phyloP scores from a whole-genome alignment of 1,140 invertebrate genomes.

The Drosophila elegans region DNA sequence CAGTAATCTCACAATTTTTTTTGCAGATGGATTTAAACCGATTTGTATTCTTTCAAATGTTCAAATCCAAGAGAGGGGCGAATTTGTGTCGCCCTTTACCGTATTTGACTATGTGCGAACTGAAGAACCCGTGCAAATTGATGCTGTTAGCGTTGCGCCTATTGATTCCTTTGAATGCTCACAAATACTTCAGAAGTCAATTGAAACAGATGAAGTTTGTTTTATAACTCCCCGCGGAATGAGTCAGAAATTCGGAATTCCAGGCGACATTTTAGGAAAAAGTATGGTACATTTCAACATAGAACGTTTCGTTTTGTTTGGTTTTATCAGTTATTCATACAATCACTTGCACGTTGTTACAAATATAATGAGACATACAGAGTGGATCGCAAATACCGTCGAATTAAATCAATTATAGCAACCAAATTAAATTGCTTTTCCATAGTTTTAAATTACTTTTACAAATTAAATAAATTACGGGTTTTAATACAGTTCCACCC shows the following conservation, averaged over 20 bases:
- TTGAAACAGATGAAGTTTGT: constrained; percentile 3
- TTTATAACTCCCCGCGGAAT: not conserved
- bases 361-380: not conserved
- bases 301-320: not conserved
- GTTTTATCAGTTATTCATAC: not conserved
- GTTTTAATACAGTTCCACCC: not conserved
- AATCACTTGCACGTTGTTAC: constrained; percentile 1
- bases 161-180: not conserved
- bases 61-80: no score
- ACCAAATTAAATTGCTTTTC: not conserved
- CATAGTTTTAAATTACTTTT: not conserved
- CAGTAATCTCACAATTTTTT: no score
- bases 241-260: no score
- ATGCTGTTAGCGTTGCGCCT: not conserved
- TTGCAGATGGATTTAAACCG: not conserved
- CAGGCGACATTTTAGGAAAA: constrained; percentile 1
- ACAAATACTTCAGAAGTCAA: not conserved
- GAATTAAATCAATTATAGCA: not conserved
- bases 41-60: constrained; percentile 2
- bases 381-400: constrained; percentile 3
- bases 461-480: no score
- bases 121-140: no score
- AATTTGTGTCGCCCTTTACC: not conserved
- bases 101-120: not conserved
- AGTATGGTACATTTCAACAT: accelerated